Percentiles rank a stretch among this genome's conserved stretches.
phyloP scores from a whole-genome alignment of 2,797 vertebrate genomes.

The Danio jaintianensis region DNA sequence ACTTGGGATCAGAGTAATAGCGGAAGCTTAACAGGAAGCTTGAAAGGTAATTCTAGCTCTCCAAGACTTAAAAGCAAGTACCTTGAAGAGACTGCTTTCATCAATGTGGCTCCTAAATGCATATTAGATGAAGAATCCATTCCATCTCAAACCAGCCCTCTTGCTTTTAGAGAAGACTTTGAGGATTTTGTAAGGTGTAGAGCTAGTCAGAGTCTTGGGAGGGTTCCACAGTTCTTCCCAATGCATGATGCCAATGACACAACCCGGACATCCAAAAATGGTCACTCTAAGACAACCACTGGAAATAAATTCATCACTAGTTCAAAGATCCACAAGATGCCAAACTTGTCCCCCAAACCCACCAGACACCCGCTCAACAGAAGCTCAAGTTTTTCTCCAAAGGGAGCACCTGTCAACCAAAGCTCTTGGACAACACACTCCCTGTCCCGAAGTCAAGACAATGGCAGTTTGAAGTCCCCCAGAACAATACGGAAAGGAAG shows the following conservation, averaged over 20 bases:
- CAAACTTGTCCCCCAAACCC: slow-evolving; percentile 86
- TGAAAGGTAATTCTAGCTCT: slow-evolving; percentile 54
- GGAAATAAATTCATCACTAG: slow-evolving; percentile 90
- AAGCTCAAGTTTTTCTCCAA: slow-evolving; percentile 85
- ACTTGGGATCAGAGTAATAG: slow-evolving; percentile 85
- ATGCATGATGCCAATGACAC: slow-evolving; percentile 72
- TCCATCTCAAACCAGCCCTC: slow-evolving; percentile 29
- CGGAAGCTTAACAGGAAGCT: slow-evolving; percentile 75
- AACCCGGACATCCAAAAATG: slow-evolving; percentile 77
- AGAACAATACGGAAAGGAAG: slow-evolving; percentile 88
- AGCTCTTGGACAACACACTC: slow-evolving; percentile 88
- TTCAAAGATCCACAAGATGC: slow-evolving; percentile 88
- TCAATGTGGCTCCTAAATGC: slow-evolving; percentile 53
- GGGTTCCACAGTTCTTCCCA: slow-evolving; percentile 79
- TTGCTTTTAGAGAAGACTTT: slow-evolving; percentile 49
- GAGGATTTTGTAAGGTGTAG: slow-evolving; percentile 89
- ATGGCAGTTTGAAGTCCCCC: slow-evolving; percentile 84
- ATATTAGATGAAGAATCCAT: slow-evolving; percentile 44
- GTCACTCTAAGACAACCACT: slow-evolving; percentile 87
- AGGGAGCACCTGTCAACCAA: slow-evolving; percentile 62
- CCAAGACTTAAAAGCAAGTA: slow-evolving; percentile 47
- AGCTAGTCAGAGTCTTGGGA: slow-evolving; percentile 82
- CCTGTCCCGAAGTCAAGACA: slow-evolving; percentile 85
- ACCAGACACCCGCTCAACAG: slow-evolving; percentile 86
- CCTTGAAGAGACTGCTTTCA: slow-evolving; percentile 35